Conservation (phyloP, 2,888 invertebrate species). For the Phymatocera aterrima region DNA sequence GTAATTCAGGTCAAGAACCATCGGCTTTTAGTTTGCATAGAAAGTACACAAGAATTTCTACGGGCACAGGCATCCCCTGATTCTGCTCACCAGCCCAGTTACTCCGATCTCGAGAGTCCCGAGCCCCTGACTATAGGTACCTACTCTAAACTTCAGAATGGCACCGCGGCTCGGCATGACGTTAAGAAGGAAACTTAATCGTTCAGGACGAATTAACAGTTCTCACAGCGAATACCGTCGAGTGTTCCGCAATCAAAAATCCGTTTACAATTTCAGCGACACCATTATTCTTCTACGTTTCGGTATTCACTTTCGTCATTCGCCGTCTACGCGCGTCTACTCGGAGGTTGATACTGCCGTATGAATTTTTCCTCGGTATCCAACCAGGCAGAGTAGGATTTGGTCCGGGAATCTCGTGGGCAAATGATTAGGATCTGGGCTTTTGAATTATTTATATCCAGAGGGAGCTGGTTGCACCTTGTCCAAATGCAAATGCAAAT, state of each 20-base stretch:
- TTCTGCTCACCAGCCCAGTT: slow-evolving; percentile 6
- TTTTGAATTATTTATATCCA: slow-evolving; percentile 55
- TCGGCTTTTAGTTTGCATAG: slow-evolving; percentile 3
- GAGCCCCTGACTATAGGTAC: no score
- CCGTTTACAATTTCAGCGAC: no score
- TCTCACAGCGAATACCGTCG: not conserved
- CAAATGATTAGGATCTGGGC: slow-evolving; percentile 57
- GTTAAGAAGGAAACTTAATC: not conserved
- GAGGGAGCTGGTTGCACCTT: slow-evolving; percentile 26
- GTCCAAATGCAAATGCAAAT: slow-evolving; percentile 31
- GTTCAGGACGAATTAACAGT: not conserved
- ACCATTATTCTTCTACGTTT: no score
- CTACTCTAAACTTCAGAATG: not conserved
- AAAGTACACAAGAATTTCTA: not conserved
- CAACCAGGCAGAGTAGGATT: slow-evolving; percentile 5
- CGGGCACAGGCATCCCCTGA: not conserved
- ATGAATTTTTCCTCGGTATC: slow-evolving; percentile 6
- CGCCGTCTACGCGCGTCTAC: not conserved
- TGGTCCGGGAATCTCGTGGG: slow-evolving; percentile 39
- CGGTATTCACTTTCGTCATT: no score
- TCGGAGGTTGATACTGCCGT: not conserved
- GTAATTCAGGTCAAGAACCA: slow-evolving; percentile 1
- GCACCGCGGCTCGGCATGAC: no score
- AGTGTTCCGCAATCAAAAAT: not conserved
- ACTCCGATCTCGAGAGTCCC: not conserved